A percentile compares a stretch with the other conserved stretches of the same genome.
These are phyloP conservation scores for Nettapus auritus DNA, from an alignment of 2,113 vertebrate genomes.

Conservation along the genomic window DNA sequence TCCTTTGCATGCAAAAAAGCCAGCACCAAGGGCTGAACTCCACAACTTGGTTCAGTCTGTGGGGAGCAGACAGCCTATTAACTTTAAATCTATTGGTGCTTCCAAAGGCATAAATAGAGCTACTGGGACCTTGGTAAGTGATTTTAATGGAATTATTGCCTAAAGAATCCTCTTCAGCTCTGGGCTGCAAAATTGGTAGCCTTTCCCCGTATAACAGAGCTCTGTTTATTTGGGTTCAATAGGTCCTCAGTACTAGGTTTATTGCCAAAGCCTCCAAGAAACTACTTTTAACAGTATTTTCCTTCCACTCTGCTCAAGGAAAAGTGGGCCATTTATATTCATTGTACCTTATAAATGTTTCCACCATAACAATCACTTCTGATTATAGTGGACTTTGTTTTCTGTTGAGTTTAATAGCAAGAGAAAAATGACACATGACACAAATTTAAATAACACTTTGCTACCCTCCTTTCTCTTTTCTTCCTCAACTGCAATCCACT, in stretches of 20 bases:
- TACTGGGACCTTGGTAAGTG: background rate
- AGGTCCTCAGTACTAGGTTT: background rate
- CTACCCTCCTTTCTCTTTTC: background rate
- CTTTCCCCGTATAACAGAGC: background rate
- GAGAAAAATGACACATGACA: conserved; percentile 68
- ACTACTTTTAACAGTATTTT: background rate
- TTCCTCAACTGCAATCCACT: background rate
- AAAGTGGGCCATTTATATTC: conserved; percentile 49
- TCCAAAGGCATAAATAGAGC: background rate
- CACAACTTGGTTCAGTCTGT: background rate
- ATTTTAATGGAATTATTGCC: background rate
- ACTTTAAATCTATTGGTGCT: background rate
- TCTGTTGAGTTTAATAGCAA: conserved; percentile 36
- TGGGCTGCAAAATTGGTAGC: background rate
- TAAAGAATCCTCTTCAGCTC: background rate
- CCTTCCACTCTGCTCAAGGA: background rate
- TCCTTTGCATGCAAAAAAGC: background rate
- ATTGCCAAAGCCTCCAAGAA: background rate
- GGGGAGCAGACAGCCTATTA: background rate
- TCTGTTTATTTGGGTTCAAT: background rate
- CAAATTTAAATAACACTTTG: conserved; percentile 39
- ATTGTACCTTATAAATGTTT: conserved; percentile 43
- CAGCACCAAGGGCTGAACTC: background rate
- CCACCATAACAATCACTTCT: conserved; percentile 42
- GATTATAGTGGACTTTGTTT: conserved; percentile 57